Conservation (phyloP, 2,113 vertebrate species). For the Vireo altiloquus region DNA sequence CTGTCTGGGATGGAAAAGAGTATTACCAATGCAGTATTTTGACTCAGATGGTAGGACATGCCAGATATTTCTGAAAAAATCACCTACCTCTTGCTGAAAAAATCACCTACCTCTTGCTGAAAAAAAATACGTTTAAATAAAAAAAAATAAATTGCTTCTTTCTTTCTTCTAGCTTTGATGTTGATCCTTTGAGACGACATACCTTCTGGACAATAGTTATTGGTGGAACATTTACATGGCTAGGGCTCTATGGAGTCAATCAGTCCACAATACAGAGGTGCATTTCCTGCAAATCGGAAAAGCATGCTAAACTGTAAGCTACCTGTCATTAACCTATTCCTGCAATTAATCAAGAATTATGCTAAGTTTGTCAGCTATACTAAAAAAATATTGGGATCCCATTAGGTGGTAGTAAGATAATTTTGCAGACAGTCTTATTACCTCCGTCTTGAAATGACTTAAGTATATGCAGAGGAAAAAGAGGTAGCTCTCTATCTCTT, state of each 20-base stretch:
- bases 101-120: not conserved
- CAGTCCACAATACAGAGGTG: slow-evolving; percentile 86
- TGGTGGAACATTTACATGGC: slow-evolving; percentile 87
- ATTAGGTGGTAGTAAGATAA: not conserved
- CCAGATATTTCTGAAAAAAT: not conserved
- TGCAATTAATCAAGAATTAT: not conserved
- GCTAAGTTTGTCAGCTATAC: not conserved
- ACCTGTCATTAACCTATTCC: not conserved
- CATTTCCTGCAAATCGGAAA: slow-evolving; percentile 84
- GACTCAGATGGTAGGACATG: not conserved
- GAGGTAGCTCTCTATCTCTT: not conserved
- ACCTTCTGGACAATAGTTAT: slow-evolving; percentile 85
- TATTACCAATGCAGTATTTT: not conserved
- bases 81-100: not conserved
- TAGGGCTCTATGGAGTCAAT: slow-evolving; percentile 86
- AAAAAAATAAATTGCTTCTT: not conserved
- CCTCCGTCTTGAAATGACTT: not conserved
- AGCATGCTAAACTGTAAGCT: slow-evolving; percentile 82
- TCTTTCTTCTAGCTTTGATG: slow-evolving; percentile 68
- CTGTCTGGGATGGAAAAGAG: not conserved
- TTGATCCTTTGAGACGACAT: slow-evolving; percentile 80
- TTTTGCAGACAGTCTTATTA: not conserved
- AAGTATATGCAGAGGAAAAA: not conserved
- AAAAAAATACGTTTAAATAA: not conserved
- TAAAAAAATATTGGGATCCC: not conserved